Percentiles rank a stretch among this genome's conserved stretches.
Evolutionary conservation across 2,797 vertebrate species (phyloP).

Genomic region (Pseudotriccus pelzelni): DNA sequence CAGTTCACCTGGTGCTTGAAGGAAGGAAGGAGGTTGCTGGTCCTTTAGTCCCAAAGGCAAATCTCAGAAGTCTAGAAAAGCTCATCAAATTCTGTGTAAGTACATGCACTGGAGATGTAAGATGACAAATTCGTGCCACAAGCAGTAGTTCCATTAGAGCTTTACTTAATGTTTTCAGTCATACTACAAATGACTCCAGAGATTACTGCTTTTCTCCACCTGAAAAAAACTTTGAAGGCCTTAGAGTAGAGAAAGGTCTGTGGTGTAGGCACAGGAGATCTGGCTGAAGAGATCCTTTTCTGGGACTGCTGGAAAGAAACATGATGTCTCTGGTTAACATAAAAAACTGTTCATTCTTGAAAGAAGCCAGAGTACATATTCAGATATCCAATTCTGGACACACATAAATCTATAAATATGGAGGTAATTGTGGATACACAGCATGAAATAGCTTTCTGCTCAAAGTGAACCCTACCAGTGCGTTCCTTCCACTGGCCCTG

Average conservation of each 20-base stretch:
- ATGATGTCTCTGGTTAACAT: background rate
- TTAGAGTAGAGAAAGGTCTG: background rate
- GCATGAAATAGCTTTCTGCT: background rate
- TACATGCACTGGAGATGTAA: background rate
- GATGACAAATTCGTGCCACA: background rate
- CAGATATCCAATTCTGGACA: background rate
- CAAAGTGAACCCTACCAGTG: background rate
- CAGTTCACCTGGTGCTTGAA: background rate
- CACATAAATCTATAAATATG: background rate
- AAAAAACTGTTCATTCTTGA: background rate
- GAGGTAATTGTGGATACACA: background rate
- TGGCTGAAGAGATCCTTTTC: background rate
- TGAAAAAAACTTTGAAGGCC: background rate
- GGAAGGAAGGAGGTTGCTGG: background rate
- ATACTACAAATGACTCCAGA: background rate
- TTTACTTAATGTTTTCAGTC: background rate
- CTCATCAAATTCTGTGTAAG: background rate
- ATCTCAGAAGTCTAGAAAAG: background rate
- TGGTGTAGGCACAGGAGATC: background rate
- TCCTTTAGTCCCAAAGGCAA: background rate
- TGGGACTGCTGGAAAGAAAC: background rate
- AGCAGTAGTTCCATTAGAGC: background rate
- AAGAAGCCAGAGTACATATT: background rate
- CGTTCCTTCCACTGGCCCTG: background rate
- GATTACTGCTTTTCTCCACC: background rate